Conservation (phyloP, 2,113 vertebrate genomes). For the Neogale vison region DNA sequence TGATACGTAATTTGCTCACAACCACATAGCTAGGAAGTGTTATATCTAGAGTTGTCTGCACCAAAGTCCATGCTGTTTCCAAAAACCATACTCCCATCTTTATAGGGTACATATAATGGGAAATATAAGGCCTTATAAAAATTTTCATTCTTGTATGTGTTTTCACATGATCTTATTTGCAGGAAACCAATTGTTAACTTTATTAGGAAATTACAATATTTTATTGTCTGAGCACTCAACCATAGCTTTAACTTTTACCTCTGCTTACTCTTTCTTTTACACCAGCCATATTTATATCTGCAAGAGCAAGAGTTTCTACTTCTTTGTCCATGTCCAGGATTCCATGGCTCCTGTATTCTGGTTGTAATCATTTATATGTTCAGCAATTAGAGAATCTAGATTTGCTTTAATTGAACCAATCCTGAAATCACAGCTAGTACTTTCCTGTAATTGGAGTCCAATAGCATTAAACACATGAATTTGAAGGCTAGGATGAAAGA, state of each 20-base stretch:
- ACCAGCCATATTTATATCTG: not conserved
- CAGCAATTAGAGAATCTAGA: slow-evolving; percentile 14
- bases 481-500: slow-evolving; percentile 48
- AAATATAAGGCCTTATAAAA: not conserved
- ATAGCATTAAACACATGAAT: slow-evolving; percentile 40
- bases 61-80: not conserved
- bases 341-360: not conserved
- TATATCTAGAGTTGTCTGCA: not conserved
- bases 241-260: not conserved
- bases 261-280: not conserved
- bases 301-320: not conserved
- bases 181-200: slow-evolving; percentile 14
- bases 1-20: not conserved
- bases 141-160: not conserved
- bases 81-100: not conserved
- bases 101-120: not conserved
- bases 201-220: not conserved
- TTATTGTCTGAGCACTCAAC: not conserved
- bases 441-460: slow-evolving; percentile 36
- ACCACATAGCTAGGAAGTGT: not conserved
- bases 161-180: not conserved
- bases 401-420: slow-evolving; percentile 21
- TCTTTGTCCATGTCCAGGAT: not conserved
- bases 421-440: slow-evolving; percentile 29
- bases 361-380: not conserved